These are phyloP conservation scores for Netelia melanura DNA, from an alignment of 2,888 invertebrate genomes.

Conservation along the genomic window DNA sequence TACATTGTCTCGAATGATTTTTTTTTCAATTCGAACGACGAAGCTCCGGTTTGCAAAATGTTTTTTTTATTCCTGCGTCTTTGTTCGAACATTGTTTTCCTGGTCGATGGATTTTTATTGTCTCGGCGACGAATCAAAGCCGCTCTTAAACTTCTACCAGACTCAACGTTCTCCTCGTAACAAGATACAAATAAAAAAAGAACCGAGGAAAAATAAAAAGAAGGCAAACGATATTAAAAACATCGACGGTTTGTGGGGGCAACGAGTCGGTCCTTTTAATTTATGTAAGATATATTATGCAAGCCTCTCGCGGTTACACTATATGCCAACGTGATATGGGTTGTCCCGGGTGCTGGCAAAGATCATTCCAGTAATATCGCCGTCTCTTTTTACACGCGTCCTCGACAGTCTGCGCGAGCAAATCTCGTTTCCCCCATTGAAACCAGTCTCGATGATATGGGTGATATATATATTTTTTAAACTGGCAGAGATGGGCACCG, in stretches of 20 bases:
- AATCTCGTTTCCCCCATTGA: constrained; percentile 12
- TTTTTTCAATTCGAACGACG: not conserved
- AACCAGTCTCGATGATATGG: not conserved
- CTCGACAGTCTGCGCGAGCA: constrained; percentile 33
- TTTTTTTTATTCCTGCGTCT: not conserved
- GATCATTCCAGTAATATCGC: constrained; percentile 52
- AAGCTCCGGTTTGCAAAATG: not conserved
- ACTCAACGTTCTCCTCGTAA: not conserved
- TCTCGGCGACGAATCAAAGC: not conserved
- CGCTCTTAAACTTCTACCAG: not conserved
- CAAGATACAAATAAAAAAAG: constrained; percentile 18
- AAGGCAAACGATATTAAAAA: constrained; percentile 51
- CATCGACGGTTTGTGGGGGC: constrained; percentile 61
- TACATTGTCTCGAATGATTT: not conserved
- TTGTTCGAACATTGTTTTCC: not conserved
- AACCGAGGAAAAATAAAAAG: constrained; percentile 19
- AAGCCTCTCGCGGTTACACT: constrained; percentile 62
- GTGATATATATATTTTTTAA: not conserved
- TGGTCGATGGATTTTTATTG: not conserved
- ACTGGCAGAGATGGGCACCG: not conserved
- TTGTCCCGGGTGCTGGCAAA: constrained; percentile 51
- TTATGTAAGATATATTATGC: constrained; percentile 71
- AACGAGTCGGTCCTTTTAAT: constrained; percentile 71
- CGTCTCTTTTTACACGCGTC: constrained; percentile 58
- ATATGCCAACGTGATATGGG: constrained; percentile 54